phyloP scores from a whole-genome alignment of 2,113 vertebrate species.

The Ptilonorhynchus violaceus region DNA sequence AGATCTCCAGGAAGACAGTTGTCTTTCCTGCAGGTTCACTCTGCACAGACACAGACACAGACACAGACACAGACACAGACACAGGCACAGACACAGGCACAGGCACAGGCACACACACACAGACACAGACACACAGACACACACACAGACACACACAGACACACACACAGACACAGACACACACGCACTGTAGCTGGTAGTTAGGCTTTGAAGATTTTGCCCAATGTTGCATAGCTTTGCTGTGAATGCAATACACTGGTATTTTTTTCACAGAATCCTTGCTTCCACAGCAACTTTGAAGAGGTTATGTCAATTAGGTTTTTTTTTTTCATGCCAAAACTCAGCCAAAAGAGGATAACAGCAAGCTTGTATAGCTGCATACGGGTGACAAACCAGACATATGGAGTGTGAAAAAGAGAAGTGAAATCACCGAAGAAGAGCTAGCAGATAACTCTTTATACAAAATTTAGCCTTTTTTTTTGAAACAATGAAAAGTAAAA shows the following conservation, averaged over 20 bases:
- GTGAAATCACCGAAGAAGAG: conserved; percentile 4
- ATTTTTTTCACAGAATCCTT: neutral
- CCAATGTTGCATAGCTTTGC: neutral
- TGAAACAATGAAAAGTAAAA: neutral
- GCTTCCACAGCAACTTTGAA: conserved; percentile 7
- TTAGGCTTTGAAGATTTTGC: neutral
- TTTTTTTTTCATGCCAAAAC: neutral
- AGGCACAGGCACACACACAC: too few species aligned
- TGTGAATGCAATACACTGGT: neutral
- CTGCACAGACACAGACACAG: neutral
- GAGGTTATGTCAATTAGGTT: conserved; percentile 16
- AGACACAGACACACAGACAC: too few species aligned
- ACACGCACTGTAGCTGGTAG: neutral
- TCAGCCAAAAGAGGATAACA: neutral
- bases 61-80: too few species aligned
- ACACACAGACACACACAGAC: too few species aligned
- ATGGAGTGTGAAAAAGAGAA: conserved; percentile 38
- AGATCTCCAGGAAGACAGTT: neutral
- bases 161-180: neutral
- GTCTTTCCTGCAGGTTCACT: neutral
- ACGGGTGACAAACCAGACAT: neutral
- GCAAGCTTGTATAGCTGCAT: neutral
- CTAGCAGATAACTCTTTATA: neutral
- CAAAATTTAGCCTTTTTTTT: neutral
- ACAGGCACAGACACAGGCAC: too few species aligned